phyloP scores from a whole-genome alignment of 2,113 vertebrate genomes.

The Garra rufa region DNA sequence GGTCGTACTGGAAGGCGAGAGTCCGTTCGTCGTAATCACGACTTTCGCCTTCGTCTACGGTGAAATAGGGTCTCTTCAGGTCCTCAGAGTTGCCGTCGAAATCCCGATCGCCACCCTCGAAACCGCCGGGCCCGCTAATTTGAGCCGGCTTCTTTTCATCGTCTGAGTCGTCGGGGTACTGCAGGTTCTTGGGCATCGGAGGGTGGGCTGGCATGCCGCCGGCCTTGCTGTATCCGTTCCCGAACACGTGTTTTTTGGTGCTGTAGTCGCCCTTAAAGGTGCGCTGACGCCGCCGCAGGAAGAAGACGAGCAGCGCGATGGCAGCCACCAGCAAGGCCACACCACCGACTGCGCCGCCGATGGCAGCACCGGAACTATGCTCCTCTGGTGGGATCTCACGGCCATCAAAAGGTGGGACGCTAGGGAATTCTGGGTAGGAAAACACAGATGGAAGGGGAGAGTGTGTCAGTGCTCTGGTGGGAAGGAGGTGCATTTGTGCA shows the following conservation, averaged over 20 bases:
- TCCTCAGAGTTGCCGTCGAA: constrained; percentile 87
- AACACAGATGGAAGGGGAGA: constrained; percentile 96
- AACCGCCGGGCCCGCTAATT: constrained; percentile 77
- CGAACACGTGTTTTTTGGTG: constrained; percentile 98
- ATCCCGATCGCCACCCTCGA: constrained; percentile 81
- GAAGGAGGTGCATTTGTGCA: constrained; percentile 78
- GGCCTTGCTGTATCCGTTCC: constrained; percentile 96
- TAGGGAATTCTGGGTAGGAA: constrained; percentile 98
- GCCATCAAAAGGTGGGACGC: constrained; percentile 75
- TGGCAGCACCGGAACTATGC: constrained; percentile 81
- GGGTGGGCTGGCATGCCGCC: constrained; percentile 86
- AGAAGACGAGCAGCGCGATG: constrained; percentile 85
- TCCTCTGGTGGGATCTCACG: constrained; percentile 70
- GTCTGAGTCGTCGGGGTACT: constrained; percentile 94
- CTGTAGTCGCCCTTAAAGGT: constrained; percentile 99
- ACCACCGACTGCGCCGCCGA: constrained; percentile 89
- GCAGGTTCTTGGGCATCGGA: constrained; percentile 90
- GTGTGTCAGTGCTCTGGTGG: constrained; percentile 90
- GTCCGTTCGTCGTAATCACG: constrained; percentile 91
- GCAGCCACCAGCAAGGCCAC: constrained; percentile 83
- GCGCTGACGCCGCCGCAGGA: constrained; percentile 92
- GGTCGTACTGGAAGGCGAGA: constrained; percentile 95
- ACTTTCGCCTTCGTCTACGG: constrained; percentile 91
- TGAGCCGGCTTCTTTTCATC: constrained; percentile 95
- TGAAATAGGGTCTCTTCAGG: constrained; percentile 96